These are phyloP conservation scores for Melanargia galathea DNA, from an alignment of 2,888 invertebrate genomes.

Conservation along the genomic window DNA sequence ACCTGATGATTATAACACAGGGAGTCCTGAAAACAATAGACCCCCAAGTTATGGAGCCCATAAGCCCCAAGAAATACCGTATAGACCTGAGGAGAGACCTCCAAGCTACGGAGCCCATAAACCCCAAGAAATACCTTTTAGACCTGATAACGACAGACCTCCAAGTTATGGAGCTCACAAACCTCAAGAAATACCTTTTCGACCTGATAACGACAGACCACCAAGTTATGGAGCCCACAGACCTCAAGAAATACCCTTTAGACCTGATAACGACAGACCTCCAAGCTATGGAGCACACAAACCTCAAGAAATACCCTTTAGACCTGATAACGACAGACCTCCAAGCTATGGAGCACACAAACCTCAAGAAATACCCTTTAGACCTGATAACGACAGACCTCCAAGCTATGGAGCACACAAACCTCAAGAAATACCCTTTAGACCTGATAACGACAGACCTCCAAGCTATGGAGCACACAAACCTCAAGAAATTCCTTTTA, in stretches of 20 bases:
- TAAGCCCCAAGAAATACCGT: slow-evolving; percentile 19
- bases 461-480: slow-evolving; percentile 55
- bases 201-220: slow-evolving; percentile 42
- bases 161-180: slow-evolving; percentile 48
- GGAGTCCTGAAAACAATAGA: slow-evolving; percentile 57
- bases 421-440: slow-evolving; percentile 31
- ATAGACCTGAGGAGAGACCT: not conserved
- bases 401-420: slow-evolving; percentile 50
- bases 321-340: slow-evolving; percentile 42
- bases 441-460: slow-evolving; percentile 56
- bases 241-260: slow-evolving; percentile 65
- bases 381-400: slow-evolving; percentile 41
- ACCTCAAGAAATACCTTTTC: slow-evolving; percentile 64
- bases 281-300: slow-evolving; percentile 50
- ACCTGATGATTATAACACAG: slow-evolving; percentile 65
- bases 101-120: slow-evolving; percentile 50
- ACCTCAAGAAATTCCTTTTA: slow-evolving; percentile 63
- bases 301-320: slow-evolving; percentile 64
- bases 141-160: slow-evolving; percentile 47
- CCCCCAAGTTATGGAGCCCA: slow-evolving; percentile 57
- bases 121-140: slow-evolving; percentile 65
- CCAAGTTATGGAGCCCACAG: slow-evolving; percentile 50
- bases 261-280: slow-evolving; percentile 41
- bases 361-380: slow-evolving; percentile 64
- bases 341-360: slow-evolving; percentile 50